Conservation (phyloP, 2,113 vertebrate species). For the Phyllostomus hastatus region DNA sequence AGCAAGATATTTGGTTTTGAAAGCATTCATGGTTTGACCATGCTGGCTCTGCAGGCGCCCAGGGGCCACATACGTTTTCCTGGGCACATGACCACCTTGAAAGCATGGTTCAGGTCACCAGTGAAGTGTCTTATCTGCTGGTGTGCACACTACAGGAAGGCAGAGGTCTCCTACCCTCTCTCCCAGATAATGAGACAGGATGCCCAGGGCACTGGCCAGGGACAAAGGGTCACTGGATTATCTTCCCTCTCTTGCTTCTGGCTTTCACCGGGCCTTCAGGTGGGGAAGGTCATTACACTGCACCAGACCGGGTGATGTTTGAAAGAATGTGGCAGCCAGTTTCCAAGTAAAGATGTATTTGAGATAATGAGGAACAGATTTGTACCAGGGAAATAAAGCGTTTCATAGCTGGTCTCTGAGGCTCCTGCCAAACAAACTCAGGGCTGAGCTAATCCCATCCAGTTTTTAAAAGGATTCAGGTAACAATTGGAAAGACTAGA, state of each 20-base stretch:
- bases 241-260: background rate
- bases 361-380: slow-evolving; percentile 58
- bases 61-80: background rate
- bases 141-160: background rate
- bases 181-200: slow-evolving; percentile 14
- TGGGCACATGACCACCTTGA: background rate
- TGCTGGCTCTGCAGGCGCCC: background rate
- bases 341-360: slow-evolving; percentile 35
- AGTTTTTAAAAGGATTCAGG: background rate
- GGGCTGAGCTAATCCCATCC: background rate
- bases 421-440: background rate
- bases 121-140: background rate
- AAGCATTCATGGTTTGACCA: background rate
- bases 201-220: background rate
- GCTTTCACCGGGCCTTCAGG: background rate
- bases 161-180: background rate
- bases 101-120: background rate
- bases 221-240: background rate
- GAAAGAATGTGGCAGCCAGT: background rate
- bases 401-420: background rate
- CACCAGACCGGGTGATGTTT: background rate
- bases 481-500: background rate
- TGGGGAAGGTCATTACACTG: background rate
- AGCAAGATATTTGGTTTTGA: slow-evolving; percentile 2
- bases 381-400: background rate